Evolutionary conservation across 2,888 invertebrate species (phyloP), one percentile per base, ranked within the genome.

Genomic region (Diaperis boleti): DNA sequence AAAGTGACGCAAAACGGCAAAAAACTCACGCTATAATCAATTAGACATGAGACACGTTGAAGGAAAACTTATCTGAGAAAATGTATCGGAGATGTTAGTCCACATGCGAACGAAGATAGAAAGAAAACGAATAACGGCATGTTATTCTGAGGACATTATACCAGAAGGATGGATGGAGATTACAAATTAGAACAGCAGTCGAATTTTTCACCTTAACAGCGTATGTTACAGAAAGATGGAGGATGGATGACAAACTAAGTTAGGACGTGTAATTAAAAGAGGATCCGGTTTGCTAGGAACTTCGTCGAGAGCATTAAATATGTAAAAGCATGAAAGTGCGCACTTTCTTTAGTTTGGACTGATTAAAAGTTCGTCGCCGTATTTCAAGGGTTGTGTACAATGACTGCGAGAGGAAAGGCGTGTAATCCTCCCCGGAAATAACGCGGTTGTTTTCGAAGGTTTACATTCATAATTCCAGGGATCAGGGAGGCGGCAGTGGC

Each of bases 381-480:
- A 35, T 35, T 45, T 35, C 44, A 5, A 13, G 56, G 31, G 37
- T 33, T 33, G 20, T 49, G 20, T 50, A 50, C 41, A 37, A 49
- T 26, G 42, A 39, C 18, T 29, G 37, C 33, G 47, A 41, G 54
- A 42, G 55, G 17, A 45, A 42, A 56, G 62, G 49, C 56, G 55
- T 62, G 62, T 61, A 61, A 61, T 61, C 61, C 61, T 55, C 47
- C 22, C 37, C 55, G 61, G 61, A 61, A 61, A 61, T 55, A 55
- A 47, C 47, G 61, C 61, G 61, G 61, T 62, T 62, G 56, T 62
- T 62, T 62, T 62, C 56, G 62, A 62, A 56, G 62, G 62, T 62
- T 62, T 62, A 64, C 68, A 66, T 65, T 68, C 62, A 68, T 68
- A 65, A 64, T 68, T 65, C 68, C 50, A 41, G 62, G 62, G 64